Evolutionary conservation across 2,888 invertebrate genomes (phyloP).

Genomic region (Diarsia mendica): DNA sequence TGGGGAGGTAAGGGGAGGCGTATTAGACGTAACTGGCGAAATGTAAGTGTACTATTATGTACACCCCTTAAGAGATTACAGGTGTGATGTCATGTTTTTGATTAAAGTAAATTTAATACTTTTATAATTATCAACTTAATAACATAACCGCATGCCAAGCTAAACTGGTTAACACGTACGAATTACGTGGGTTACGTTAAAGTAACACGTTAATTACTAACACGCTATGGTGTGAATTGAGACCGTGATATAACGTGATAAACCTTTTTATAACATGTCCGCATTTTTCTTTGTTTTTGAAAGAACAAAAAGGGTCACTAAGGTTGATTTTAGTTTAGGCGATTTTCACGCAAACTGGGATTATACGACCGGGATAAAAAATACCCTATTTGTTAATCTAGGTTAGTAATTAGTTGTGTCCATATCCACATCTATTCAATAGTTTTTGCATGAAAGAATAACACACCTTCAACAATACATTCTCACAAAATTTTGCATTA

Average conservation of each 20-base stretch:
- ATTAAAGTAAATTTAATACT: neutral
- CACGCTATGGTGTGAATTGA: constrained; percentile 30
- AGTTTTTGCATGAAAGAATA: too few species aligned
- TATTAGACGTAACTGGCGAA: too few species aligned
- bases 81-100: too few species aligned
- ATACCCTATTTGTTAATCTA: neutral
- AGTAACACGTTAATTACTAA: constrained; percentile 49
- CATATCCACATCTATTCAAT: too few species aligned
- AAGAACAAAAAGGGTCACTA: neutral
- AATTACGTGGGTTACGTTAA: constrained; percentile 36
- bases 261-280: constrained; percentile 2
- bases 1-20: too few species aligned
- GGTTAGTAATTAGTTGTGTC: too few species aligned
- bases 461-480: too few species aligned
- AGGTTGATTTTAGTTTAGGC: neutral
- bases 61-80: too few species aligned
- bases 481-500: too few species aligned
- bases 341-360: neutral
- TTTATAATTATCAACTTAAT: neutral
- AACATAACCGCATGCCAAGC: neutral
- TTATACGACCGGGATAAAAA: too few species aligned
- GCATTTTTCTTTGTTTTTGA: neutral
- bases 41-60: too few species aligned
- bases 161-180: constrained; percentile 13
- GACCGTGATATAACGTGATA: constrained; percentile 19